Base-by-base conservation (phyloP, 2,113 vertebrate species). In the Ivindomyrus marchei region DNA sequence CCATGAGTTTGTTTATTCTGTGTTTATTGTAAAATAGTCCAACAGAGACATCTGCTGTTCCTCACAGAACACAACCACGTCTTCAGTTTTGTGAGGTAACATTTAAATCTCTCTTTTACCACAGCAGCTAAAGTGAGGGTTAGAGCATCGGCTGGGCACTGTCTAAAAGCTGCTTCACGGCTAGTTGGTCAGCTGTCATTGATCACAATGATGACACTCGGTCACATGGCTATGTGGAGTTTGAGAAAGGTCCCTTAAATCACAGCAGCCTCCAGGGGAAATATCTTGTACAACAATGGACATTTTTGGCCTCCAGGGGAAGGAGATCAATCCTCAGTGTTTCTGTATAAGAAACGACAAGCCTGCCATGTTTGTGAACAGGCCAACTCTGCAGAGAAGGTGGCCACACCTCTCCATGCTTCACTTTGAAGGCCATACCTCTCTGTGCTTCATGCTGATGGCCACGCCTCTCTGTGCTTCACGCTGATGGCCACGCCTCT, bases 41-140 rank as follows among this genome's bases (percentile, higher is more conserved):
- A 36, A 87, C 15, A 52, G 85, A 47, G 85, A 87, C 85, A 87
- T 31, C 85, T 87, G 85, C 49, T 87, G 85, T 87, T 52, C 7
- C 49, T 52, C 49, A 31, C 49, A 85, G 83, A 24, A 21, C 21
- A 47, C 39, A 4, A 19, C 74, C 74, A 49, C 21, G 45, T 13
- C 10, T 49, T 21, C 46, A 4, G 7, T 11, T 46, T 49, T 21
- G n/a, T 13, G 83, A 77, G 36, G 39, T 19, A 11, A 85, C 9
- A 10, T n/a, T 84, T 24, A 39, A 83, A 46, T 85, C 24, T 21
- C 21, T 11, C 21, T 47, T 19, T 45, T 85, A 24, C 1, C 45
- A 13, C 42, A 45, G 21, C 31, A 45, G 42, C 42, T 46, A 45
- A 4, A 19, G 17, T 21, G 52, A 53, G 52, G 17, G 52, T 19